Base-by-base conservation (phyloP, 2,888 invertebrate genomes). In the Ophion obscuratus region DNA sequence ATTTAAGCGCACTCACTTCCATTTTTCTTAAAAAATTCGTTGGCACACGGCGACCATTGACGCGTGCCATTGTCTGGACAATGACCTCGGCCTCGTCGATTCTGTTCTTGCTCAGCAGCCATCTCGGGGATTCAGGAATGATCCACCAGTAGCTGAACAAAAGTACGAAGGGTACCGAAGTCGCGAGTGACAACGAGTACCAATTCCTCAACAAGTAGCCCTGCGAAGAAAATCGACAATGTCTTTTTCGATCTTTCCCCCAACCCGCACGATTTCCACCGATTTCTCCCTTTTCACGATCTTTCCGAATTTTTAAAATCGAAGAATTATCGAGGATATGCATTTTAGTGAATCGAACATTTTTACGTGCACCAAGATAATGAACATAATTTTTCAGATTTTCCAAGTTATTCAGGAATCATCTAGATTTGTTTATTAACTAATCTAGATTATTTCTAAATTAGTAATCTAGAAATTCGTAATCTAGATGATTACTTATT, bases 71-170 rank as follows among this genome's bases (percentile, higher is more conserved):
- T 86, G 95, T 95, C 85, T 95, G 95, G 4, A 96, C 94, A 7
- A 96, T 96, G 74, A 95, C 95, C 89, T 96, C 96, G 0, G 96
- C 97, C 88, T 96, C 96, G 77, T 96, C 96, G 88, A 96, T 95
- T 67, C 96, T 94, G 36, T 96, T 96, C 89, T 96, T 95, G 36
- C 96, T 95, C 7, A 96, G 95, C 27, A 96, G 93, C 96, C 97
- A 97, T 86, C 97, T 94, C 2, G 96, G 96, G 70, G 96, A 96
- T 92, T 97, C 97, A 10, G 96, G 96, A 87, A 96, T 95, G 62
- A 96, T 94, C 96, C 96, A 96, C 91, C 95, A 96, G 88, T 95
- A 96, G 87, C 96, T 96, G 93, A 95, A 96, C 2, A 96, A 93
- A 14, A 95, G 88, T 47, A 96, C 89, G 89, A 96, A 96, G 0